phyloP scores from a whole-genome alignment of 2,113 vertebrate genomes.

The Propithecus coquereli region DNA sequence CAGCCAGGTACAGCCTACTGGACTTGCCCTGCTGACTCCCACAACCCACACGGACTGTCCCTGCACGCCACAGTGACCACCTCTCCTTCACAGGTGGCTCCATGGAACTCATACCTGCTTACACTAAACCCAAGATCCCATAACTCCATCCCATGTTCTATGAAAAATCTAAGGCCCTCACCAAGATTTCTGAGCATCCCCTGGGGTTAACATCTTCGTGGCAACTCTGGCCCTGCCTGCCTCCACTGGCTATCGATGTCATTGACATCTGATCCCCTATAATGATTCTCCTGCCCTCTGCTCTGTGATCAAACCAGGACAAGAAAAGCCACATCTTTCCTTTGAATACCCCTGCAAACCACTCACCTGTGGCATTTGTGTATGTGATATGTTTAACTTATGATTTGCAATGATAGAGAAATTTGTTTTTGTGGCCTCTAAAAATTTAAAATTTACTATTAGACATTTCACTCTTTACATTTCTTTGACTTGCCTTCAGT shows the following conservation, averaged over 20 bases:
- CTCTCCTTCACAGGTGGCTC: background rate
- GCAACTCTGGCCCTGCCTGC: background rate
- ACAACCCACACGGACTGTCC: rapidly evolving
- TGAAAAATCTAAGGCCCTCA: background rate
- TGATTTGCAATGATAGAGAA: background rate
- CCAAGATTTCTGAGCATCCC: background rate
- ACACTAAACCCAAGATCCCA: background rate
- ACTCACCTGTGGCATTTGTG: background rate
- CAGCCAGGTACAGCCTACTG: rapidly evolving
- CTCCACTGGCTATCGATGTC: background rate
- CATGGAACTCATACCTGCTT: no score
- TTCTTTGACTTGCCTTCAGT: background rate
- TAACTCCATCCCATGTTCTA: background rate
- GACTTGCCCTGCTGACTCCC: background rate
- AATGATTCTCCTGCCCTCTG: background rate
- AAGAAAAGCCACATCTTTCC: background rate
- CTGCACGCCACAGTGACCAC: no score
- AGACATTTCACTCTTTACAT: background rate
- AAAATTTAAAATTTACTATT: background rate
- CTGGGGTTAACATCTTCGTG: background rate
- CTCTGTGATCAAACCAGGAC: background rate
- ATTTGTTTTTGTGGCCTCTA: background rate
- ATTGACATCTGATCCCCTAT: background rate
- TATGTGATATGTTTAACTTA: background rate
- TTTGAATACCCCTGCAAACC: background rate